Evolutionary conservation across 1,140 invertebrate genomes (phyloP).

Genomic region (Zaprionus gabonicus): DNA sequence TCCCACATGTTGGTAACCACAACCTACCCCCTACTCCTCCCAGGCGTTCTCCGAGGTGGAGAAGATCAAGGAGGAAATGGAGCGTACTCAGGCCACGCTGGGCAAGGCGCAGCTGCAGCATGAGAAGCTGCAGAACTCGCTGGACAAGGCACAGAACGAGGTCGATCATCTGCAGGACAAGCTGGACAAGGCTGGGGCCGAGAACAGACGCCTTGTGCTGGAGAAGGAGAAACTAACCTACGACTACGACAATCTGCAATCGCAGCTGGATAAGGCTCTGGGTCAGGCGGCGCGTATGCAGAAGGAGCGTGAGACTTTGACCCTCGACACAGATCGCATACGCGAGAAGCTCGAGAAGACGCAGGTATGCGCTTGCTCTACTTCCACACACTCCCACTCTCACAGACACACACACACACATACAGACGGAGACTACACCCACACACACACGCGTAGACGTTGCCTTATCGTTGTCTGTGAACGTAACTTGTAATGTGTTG

Average conservation of each 20-base stretch:
- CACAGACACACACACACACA: constrained; percentile 16
- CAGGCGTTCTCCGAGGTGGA: constrained; percentile 92
- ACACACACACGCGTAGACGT: constrained; percentile 21
- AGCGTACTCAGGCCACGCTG: constrained; percentile 93
- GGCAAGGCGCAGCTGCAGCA: constrained; percentile 95
- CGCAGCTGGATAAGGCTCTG: constrained; percentile 94
- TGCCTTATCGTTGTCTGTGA: constrained; percentile 8
- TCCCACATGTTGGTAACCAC: constrained; percentile 8
- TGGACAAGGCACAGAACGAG: constrained; percentile 95
- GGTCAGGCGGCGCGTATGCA: constrained; percentile 93
- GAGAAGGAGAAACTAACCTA: constrained; percentile 95
- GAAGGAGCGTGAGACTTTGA: constrained; percentile 94
- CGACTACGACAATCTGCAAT: constrained; percentile 95
- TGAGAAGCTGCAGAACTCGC: constrained; percentile 93
- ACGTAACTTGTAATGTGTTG: constrained; percentile 6
- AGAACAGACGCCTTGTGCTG: constrained; percentile 94
- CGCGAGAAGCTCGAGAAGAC: constrained; percentile 95
- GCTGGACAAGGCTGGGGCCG: constrained; percentile 91
- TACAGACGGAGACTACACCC: constrained; percentile 22
- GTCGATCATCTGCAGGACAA: constrained; percentile 95
- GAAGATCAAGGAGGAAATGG: constrained; percentile 95
- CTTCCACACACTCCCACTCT: constrained; percentile 10
- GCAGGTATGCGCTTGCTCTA: constrained; percentile 88
- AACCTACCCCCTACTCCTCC: constrained; percentile 11
- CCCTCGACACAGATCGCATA: constrained; percentile 93